Base-by-base conservation (phyloP, 2,113 vertebrate species). In the Cettia cetti region DNA sequence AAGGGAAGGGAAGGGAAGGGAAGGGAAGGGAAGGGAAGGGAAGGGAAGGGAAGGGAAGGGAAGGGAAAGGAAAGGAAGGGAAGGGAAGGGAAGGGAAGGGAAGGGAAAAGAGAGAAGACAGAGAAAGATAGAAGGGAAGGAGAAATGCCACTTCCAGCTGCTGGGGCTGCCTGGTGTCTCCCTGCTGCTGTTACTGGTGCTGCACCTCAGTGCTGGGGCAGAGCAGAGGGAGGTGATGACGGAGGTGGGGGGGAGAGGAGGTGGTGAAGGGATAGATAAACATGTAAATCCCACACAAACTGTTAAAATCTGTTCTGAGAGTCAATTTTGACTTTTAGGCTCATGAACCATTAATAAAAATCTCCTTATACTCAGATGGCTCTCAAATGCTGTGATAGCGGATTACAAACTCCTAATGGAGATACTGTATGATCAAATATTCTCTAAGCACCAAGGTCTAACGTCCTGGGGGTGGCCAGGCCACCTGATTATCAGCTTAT, bases 401-500 rank as follows among this genome's bases (percentile, higher is more conserved):
- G 98, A 99, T 99, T 98, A 99, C 85, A 61, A 70, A 83, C 92
- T 94, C 97, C 97, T 98, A 98, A 98, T 98, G 98, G 97, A 95
- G 95, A 87, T 74, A 75, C 66, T 89, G 53, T 92, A 96, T 85
- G 95, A 95, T 95, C 95, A 97, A 97, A 95, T 83, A 96, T 96
- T 88, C 90, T 94, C 65, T 89, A 97, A 93, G 92, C 85, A 96
- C 84, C 86, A n/a, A 94, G 93, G 96, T 96, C 96, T 89, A 85
- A 97, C 94, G 28, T 92, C 85, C 81, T 63, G 53, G 86, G 97
- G 95, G 93, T 91, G 90, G 92, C 92, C 40, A 19, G 93, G 84
- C 92, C 84, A 92, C 96, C 96, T 95, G 96, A 97, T 98, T 97
- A 98, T 98, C 97, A 97, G 96, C 96, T 97, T 96, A 98, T 95